Evolutionary conservation across 2,888 invertebrate species (phyloP), one percentile per base, ranked within the genome.

Genomic region (Drosophila nr. medialis): DNA sequence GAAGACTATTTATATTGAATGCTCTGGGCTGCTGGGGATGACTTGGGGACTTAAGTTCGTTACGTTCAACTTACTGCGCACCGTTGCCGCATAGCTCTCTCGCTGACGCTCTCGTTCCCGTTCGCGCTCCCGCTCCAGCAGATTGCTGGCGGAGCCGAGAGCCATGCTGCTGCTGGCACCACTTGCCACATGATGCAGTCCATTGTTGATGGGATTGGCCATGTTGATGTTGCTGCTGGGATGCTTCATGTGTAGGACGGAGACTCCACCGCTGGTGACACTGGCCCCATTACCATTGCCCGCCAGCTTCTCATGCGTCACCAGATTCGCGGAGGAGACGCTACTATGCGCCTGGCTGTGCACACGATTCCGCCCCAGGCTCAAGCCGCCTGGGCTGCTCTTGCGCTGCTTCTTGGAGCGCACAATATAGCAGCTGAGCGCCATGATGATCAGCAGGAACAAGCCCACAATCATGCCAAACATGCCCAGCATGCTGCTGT

Each of bases 401-500:
- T 91, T 91, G 50, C 90, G 90, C 61, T 91, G 91, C 55, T 90
- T 91, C 69, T 92, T 92, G 95, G 95, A 95, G 91, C 95, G 96
- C 89, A 96, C 96, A 89, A 97, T 96, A 92, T 97, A 97, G 61
- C 95, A 94, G 42, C 96, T 95, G 49, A 98, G 94, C 38, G 96
- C 94, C 51, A 96, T 94, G 81, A 97, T 96, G 51, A 97, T 95
- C 64, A 97, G 93, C 32, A 96, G 95, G 30, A 97, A 95, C 48
- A 97, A 93, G 30, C 95, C 95, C 30, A 97, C 94, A 67, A 96
- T 95, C 59, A 95, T 95, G 64, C 96, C 96, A 83, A 96, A 95
- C 72, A 95, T 94, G 69, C 93, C 93, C 53, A 93, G 90, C 91
- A 93, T 93, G 65, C 92, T 93, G 49, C 92, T 93, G 54, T 93